A percentile compares a stretch with the other conserved stretches of the same genome.
These are phyloP conservation scores for Pseudorhombus dupliciocellatus DNA, from an alignment of 2,113 vertebrate species.

Conservation along the genomic window DNA sequence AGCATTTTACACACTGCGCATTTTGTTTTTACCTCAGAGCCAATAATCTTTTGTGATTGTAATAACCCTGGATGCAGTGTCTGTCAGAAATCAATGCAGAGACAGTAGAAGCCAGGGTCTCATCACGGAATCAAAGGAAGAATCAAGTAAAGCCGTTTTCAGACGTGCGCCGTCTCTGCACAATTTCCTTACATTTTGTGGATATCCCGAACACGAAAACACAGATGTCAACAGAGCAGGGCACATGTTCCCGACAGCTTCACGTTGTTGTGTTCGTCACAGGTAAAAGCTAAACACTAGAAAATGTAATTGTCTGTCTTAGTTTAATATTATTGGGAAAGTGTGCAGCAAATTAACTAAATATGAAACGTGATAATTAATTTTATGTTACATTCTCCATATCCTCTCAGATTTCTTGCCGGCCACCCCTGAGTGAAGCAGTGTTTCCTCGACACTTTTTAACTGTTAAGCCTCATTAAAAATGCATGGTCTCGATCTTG, in stretches of 20 bases:
- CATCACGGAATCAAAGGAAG: too few species aligned
- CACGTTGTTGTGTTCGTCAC: not conserved
- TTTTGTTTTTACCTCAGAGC: constrained; percentile 17
- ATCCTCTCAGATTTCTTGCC: not conserved
- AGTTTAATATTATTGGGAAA: too few species aligned
- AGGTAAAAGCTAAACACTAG: too few species aligned
- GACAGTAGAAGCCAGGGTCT: not conserved
- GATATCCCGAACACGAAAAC: too few species aligned
- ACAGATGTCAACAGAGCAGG: too few species aligned
- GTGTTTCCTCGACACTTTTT: constrained; percentile 5
- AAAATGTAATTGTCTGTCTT: too few species aligned
- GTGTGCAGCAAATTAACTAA: too few species aligned
- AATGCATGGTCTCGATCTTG: constrained; percentile 28
- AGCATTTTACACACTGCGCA: not conserved
- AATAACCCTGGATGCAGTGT: not conserved
- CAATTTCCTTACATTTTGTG: too few species aligned
- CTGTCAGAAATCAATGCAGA: not conserved
- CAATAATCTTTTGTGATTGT: not conserved
- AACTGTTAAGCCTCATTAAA: constrained; percentile 37
- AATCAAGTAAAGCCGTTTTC: too few species aligned
- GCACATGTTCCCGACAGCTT: not conserved
- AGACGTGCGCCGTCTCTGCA: too few species aligned
- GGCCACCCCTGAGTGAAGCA: not conserved
- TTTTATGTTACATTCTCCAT: not conserved
- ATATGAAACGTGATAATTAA: too few species aligned